Evolutionary conservation across 1,140 invertebrate species (phyloP).

Genomic region (Carposina sasakii): DNA sequence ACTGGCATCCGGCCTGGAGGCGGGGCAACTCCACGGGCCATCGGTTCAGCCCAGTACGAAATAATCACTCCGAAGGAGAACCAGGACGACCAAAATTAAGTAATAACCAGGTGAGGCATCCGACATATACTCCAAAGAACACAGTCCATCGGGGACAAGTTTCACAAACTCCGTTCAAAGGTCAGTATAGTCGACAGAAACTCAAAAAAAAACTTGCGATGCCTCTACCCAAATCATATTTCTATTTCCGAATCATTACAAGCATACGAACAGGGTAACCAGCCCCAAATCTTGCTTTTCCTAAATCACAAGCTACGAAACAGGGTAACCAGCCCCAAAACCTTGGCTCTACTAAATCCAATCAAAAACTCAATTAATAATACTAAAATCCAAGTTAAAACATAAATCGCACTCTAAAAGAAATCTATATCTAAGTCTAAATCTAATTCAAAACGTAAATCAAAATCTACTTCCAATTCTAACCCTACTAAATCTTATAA

Average conservation of each 20-base stretch:
- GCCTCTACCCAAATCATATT: too few relatives aligned
- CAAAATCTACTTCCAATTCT: neutral
- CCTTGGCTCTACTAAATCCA: neutral
- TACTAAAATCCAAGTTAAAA: too few relatives aligned
- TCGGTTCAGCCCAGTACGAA: neutral
- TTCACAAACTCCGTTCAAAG: too few relatives aligned
- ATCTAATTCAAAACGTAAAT: slow-evolving; percentile 11
- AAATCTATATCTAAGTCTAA: slow-evolving; percentile 5
- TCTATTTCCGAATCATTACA: neutral
- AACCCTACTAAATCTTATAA: neutral
- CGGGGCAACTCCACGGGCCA: slow-evolving; percentile 7
- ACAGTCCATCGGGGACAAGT: slow-evolving; percentile 13
- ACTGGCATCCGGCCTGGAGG: slow-evolving; percentile 7
- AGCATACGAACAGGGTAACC: slow-evolving; percentile 6
- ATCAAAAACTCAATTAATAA: too few relatives aligned
- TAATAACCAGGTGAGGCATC: neutral
- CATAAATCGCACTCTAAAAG: too few relatives aligned
- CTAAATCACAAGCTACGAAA: too few relatives aligned
- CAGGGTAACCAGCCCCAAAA: slow-evolving; percentile 12
- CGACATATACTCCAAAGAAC: neutral
- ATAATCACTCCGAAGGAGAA: neutral
- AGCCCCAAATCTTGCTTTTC: too few relatives aligned
- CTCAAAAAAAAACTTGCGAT: too few relatives aligned
- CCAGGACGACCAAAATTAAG: neutral
- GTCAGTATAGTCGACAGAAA: too few relatives aligned